Conservation (phyloP, 2,113 vertebrate genomes). For the Sebastes schlegelii region DNA sequence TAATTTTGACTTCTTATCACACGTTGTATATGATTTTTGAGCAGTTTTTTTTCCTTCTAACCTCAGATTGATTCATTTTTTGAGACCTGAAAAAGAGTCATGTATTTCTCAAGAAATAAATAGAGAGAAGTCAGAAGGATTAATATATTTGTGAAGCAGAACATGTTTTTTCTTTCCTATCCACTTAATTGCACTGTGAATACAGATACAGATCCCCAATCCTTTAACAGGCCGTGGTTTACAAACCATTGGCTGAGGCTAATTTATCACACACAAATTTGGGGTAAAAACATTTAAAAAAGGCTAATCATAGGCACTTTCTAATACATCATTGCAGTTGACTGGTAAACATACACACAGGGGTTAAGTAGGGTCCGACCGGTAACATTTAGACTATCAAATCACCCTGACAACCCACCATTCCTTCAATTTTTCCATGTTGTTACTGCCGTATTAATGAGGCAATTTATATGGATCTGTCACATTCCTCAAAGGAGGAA, state of each 20-base stretch:
- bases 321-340: not conserved
- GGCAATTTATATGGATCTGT: conserved; percentile 50
- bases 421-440: not conserved
- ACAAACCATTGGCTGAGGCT: not conserved
- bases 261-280: not conserved
- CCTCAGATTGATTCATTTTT: not conserved
- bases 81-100: not conserved
- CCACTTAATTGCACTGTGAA: not conserved
- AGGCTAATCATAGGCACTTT: not conserved
- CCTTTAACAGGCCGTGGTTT: not conserved
- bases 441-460: conserved; percentile 26
- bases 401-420: not conserved
- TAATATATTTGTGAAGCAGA: not conserved
- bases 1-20: not conserved
- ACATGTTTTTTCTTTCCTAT: not conserved
- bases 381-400: conserved; percentile 8
- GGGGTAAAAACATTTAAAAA: not conserved
- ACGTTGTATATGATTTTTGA: not conserved
- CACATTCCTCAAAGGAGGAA: conserved; percentile 33
- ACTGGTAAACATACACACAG: not conserved
- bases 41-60: not conserved
- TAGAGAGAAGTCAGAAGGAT: not conserved
- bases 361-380: not conserved
- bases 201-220: not conserved
- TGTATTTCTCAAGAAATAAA: not conserved